Base-by-base conservation (phyloP, 2,113 vertebrate genomes). In the Vireo altiloquus region DNA sequence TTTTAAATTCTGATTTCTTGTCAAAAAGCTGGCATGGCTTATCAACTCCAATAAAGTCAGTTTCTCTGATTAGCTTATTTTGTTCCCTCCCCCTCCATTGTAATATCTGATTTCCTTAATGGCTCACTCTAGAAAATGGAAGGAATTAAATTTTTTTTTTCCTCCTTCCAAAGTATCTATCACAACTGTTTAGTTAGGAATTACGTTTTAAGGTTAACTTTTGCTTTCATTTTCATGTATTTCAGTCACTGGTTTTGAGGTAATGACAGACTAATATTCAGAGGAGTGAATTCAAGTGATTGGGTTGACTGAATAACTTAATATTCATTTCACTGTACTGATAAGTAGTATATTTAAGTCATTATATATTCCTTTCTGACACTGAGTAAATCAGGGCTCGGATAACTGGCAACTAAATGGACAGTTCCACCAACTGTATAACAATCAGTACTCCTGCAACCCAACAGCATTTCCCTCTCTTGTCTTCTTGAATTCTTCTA, bases 1-100 rank as follows among this genome's bases (percentile, higher is more conserved):
- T 39, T 49, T 96, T 78, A 96, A 89, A 95, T 72, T 70, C 31
- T 93, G 42, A 92, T 90, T 92, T 94, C 87, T 91, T 92, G 84
- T 90, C 50, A 92, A 59, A 97, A 91, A 90, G 57, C 69, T 31
- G 11, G 47, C 74, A 72, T 60, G 87, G 91, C 57, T 21, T 16
- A 82, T 33, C 25, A 80, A 44, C 63, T 64, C 31, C 52, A 94
- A 30, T 52, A 50, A 85, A 90, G 89, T 57, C 78, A 57, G 39
- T 44, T 80, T 81, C 39, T 56, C 35, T 66, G n/a, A 87, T 87
- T 82, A 96, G 30, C n/a, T 87, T 52, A 77, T 49, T 71, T 81
- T 69, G 4, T 27, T 84, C 54, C 50, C 9, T 50, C 40, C 63
- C 6, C 46, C 46, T 37, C 37, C 30, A 50, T 20, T 68, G 35